Evolutionary conservation across 2,888 invertebrate genomes (phyloP).

Genomic region (Apodemia mormo): DNA sequence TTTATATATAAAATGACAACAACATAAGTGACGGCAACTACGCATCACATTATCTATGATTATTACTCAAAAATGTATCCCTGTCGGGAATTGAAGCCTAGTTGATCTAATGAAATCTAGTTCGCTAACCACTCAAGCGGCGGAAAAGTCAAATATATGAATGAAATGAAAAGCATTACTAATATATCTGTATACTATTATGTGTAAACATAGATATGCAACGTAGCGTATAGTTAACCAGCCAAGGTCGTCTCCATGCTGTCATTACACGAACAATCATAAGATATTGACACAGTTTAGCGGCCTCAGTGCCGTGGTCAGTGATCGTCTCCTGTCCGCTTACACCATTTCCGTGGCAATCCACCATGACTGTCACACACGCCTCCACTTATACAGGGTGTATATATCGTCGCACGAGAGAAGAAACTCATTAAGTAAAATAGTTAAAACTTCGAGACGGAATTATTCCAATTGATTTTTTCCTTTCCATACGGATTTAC

Average conservation of each 20-base stretch:
- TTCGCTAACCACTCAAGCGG: too few species aligned
- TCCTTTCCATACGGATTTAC: too few species aligned
- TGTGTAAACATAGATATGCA: background rate
- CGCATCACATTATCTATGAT: too few species aligned
- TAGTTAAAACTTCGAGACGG: too few species aligned
- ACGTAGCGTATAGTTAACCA: slow-evolving; percentile 4
- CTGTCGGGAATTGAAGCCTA: too few species aligned
- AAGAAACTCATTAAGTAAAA: too few species aligned
- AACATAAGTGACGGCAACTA: too few species aligned
- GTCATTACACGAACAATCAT: slow-evolving; percentile 17
- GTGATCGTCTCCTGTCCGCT: slow-evolving; percentile 49
- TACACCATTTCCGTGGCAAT: slow-evolving; percentile 59
- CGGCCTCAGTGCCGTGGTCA: slow-evolving; percentile 42
- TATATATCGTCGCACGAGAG: background rate
- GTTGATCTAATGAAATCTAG: too few species aligned
- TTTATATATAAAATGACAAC: too few species aligned
- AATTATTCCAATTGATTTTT: too few species aligned
- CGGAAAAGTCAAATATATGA: too few species aligned
- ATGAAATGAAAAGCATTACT: background rate
- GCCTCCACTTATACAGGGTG: slow-evolving; percentile 38
- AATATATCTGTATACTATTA: background rate
- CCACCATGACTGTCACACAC: slow-evolving; percentile 59
- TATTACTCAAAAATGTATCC: too few species aligned
- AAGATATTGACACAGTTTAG: slow-evolving; percentile 53
- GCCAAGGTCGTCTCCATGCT: slow-evolving; percentile 2